Evolutionary conservation across 2,888 invertebrate species (phyloP).

Genomic region (Nomada ruficornis): DNA sequence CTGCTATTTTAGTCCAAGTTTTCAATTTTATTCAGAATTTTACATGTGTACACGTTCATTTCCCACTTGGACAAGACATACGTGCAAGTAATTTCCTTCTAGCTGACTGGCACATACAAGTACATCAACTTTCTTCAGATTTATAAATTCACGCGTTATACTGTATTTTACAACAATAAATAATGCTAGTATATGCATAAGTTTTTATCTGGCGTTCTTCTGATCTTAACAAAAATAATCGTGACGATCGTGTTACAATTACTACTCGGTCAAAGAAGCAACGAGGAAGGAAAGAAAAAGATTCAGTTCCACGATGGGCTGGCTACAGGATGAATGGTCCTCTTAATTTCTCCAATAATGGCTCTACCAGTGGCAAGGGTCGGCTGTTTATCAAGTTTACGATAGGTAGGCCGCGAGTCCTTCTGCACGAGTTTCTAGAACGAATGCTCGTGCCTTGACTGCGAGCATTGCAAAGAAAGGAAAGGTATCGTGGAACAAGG

Average conservation of each 20-base stretch:
- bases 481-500: slow-evolving; percentile 11
- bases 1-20: no score
- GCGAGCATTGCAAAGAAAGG: slow-evolving; percentile 15
- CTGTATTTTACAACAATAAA: not conserved
- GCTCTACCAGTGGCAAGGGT: slow-evolving; percentile 70
- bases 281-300: slow-evolving; percentile 47
- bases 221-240: slow-evolving; percentile 16
- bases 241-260: slow-evolving; percentile 46
- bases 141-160: no score
- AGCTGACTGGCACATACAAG: no score
- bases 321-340: slow-evolving; percentile 74
- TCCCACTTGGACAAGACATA: no score
- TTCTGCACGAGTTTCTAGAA: slow-evolving; percentile 57
- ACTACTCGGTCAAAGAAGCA: slow-evolving; percentile 40
- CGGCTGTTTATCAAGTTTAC: slow-evolving; percentile 77
- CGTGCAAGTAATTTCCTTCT: no score
- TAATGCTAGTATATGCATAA: not conserved
- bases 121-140: no score
- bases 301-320: slow-evolving; percentile 52
- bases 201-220: not conserved
- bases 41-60: no score
- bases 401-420: slow-evolving; percentile 66
- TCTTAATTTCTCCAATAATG: slow-evolving; percentile 81
- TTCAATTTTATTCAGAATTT: no score
- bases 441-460: slow-evolving; percentile 54